These are phyloP conservation scores for Trichonephila clavata DNA, from an alignment of 1,140 invertebrate species.

Conservation along the genomic window DNA sequence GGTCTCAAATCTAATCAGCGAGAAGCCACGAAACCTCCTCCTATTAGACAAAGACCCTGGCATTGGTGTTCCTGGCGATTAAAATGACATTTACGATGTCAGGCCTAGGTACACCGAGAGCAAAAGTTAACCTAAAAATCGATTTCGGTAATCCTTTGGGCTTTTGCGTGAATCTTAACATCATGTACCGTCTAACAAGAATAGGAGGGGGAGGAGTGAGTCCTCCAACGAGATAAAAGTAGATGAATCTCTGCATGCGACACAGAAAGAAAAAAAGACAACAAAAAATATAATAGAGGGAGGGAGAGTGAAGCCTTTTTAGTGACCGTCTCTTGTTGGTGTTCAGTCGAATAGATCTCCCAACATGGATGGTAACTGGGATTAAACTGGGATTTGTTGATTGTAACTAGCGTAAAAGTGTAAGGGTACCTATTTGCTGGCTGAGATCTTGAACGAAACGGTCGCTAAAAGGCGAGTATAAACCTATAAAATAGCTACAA, in stretches of 20 bases:
- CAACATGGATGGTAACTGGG: neutral
- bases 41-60: neutral
- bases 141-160: slow-evolving; percentile 60
- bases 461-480: slow-evolving; percentile 5
- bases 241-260: neutral
- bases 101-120: neutral
- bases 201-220: neutral
- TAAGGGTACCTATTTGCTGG: neutral
- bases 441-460: slow-evolving; percentile 18
- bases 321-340: neutral
- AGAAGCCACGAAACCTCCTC: slow-evolving; percentile 32
- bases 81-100: slow-evolving; percentile 68
- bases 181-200: slow-evolving; percentile 34
- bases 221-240: neutral
- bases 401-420: slow-evolving; percentile 28
- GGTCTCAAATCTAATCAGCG: slow-evolving; percentile 55
- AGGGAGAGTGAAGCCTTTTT: neutral
- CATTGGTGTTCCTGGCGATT: slow-evolving; percentile 16
- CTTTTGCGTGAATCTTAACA: slow-evolving; percentile 34
- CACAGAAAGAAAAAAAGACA: neutral
- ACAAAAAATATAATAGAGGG: neutral
- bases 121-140: slow-evolving; percentile 61
- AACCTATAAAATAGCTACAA: slow-evolving; percentile 36
- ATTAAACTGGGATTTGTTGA: slow-evolving; percentile 49
- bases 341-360: neutral